Evolutionary conservation across 2,888 invertebrate species (phyloP).

Genomic region (Lysandra coridon): DNA sequence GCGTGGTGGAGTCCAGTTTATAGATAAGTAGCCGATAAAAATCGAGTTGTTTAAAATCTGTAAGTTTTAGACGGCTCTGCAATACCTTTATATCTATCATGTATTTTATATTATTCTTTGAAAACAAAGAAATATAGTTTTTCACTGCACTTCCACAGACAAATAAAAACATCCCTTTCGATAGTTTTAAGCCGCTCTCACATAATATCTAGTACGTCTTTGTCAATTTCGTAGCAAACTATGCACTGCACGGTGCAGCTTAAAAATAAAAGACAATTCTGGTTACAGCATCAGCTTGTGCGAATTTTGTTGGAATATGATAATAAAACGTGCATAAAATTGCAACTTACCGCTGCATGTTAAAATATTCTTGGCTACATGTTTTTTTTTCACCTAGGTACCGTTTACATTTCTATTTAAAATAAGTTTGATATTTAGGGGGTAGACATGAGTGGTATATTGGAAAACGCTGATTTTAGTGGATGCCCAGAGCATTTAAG

Average conservation of each 20-base stretch:
- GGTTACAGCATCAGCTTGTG: conserved; percentile 11
- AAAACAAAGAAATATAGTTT: too few relatives aligned
- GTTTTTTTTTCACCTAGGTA: neutral
- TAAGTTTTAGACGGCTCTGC: too few relatives aligned
- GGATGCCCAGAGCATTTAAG: too few relatives aligned
- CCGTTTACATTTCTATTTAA: neutral
- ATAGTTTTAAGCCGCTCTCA: neutral
- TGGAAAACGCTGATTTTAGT: too few relatives aligned
- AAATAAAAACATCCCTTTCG: neutral
- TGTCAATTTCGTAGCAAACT: conserved; percentile 14
- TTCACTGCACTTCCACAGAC: too few relatives aligned
- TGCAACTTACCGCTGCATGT: neutral
- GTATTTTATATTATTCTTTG: too few relatives aligned
- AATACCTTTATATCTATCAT: too few relatives aligned
- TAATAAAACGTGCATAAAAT: conserved; percentile 21
- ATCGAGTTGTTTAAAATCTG: too few relatives aligned
- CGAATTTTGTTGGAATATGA: conserved; percentile 11
- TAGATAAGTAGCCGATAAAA: too few relatives aligned
- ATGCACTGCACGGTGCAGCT: neutral
- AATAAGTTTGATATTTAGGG: too few relatives aligned
- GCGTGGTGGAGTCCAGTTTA: too few relatives aligned
- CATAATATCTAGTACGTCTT: neutral
- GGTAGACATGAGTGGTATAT: too few relatives aligned
- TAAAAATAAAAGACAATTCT: conserved; percentile 6
- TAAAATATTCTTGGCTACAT: neutral